Base-by-base conservation (phyloP, 2,888 invertebrate species). In the Stictocephala bisonia region DNA sequence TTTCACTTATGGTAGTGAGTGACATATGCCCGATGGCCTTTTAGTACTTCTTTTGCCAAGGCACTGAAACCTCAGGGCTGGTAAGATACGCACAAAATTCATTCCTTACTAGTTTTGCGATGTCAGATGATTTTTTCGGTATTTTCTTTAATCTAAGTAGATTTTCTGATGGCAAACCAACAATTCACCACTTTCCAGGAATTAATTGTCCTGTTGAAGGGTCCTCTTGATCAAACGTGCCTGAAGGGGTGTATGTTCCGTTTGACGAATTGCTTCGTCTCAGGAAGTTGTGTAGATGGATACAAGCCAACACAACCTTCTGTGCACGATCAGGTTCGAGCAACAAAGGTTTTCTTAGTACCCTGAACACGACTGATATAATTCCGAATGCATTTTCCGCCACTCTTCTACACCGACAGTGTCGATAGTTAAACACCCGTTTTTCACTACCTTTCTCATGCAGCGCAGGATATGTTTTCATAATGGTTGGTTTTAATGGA, bases 161-260 rank as follows among this genome's bases (percentile, higher is more conserved):
- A n/a, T n/a, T n/a, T n/a, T n/a, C n/a, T n/a, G n/a, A n/a, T n/a
- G n/a, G n/a, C n/a, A n/a, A n/a, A n/a, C n/a, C n/a, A n/a, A n/a
- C n/a, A n/a, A n/a, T n/a, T n/a, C n/a, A n/a, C n/a, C n/a, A n/a
- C n/a, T n/a, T n/a, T n/a, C n/a, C n/a, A n/a, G n/a, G n/a, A n/a
- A n/a, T n/a, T n/a, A n/a, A n/a, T n/a, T n/a, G n/a, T 44, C 44
- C 44, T 44, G 44, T 44, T 44, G 44, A 44, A 44, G 44, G 44
- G 44, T 44, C 44, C 44, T 44, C 44, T 44, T 44, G 44, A 44
- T 44, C 11, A 44, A 44, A 44, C 44, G 44, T 44, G 44, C 44
- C 44, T 44, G 44, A 44, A 44, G 44, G 44, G 44, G 44, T 44
- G 44, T 44, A 44, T 44, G 44, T 44, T 44, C 44, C 44, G 44